These are phyloP conservation scores for Drosophila cardini DNA, from an alignment of 1,140 invertebrate species.

Conservation along the genomic window DNA sequence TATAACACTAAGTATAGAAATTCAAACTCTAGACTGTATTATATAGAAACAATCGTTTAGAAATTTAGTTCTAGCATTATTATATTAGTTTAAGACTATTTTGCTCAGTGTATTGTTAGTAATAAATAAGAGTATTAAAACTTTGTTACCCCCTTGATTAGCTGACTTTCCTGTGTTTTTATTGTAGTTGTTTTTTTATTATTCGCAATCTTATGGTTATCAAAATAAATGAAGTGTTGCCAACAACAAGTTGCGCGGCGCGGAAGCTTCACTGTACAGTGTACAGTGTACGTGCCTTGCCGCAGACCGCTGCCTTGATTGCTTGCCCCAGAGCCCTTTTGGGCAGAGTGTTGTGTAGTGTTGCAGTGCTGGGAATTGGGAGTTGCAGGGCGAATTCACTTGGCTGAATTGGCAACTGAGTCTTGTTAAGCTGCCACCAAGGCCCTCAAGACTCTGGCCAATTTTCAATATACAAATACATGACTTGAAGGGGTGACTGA, in stretches of 20 bases:
- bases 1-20: no score
- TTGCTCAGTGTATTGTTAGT: no score
- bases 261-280: slow-evolving; percentile 58
- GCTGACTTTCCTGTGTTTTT: neutral
- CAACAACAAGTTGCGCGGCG: slow-evolving; percentile 70
- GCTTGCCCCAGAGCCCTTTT: slow-evolving; percentile 20
- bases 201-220: slow-evolving; percentile 82
- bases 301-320: slow-evolving; percentile 37
- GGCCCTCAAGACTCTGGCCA: neutral
- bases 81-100: no score
- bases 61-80: no score
- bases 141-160: no score
- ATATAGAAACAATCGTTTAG: no score
- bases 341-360: neutral
- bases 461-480: slow-evolving; percentile 76
- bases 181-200: slow-evolving; percentile 31
- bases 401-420: slow-evolving; percentile 9
- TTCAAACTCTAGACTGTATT: no score
- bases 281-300: slow-evolving; percentile 53
- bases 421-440: slow-evolving; percentile 17
- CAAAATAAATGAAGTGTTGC: slow-evolving; percentile 83
- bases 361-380: slow-evolving; percentile 20
- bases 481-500: slow-evolving; percentile 26
- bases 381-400: slow-evolving; percentile 6
- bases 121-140: no score